These are phyloP conservation scores for Chitala chitala DNA, from an alignment of 2,113 vertebrate species.

Conservation along the genomic window DNA sequence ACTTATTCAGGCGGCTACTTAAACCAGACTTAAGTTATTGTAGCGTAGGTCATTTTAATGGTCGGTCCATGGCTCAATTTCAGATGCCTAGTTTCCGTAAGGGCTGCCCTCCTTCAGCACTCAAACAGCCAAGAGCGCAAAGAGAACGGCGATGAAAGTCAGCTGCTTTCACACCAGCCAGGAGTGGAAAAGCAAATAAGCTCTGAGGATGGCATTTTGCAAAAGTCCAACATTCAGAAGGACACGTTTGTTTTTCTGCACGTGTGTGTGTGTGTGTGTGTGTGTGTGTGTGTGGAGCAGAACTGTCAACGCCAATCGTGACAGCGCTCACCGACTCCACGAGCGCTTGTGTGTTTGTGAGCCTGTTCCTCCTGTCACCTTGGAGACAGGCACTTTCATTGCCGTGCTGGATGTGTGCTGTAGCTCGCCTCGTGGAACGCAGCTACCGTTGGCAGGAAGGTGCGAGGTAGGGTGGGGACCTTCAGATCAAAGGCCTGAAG, in stretches of 20 bases:
- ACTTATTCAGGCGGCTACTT: too few species aligned
- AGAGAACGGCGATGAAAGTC: too few species aligned
- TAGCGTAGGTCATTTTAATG: too few species aligned
- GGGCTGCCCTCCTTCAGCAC: too few species aligned
- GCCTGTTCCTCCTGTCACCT: conserved; percentile 7
- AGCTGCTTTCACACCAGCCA: too few species aligned
- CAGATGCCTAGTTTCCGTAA: too few species aligned
- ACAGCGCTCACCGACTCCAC: not conserved
- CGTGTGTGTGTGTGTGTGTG: not conserved
- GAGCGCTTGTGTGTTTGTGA: not conserved
- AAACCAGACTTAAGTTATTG: too few species aligned
- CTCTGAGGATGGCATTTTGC: too few species aligned
- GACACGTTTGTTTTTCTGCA: not conserved
- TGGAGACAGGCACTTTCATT: conserved; percentile 7
- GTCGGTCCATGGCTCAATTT: too few species aligned
- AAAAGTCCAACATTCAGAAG: too few species aligned
- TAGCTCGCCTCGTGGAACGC: not conserved
- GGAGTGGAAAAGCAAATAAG: too few species aligned
- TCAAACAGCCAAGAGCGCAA: too few species aligned
- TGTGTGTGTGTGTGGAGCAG: not conserved
- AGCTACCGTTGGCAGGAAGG: not conserved
- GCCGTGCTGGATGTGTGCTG: not conserved
- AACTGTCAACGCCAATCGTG: not conserved
- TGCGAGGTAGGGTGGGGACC: not conserved
- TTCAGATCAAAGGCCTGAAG: not conserved